These are phyloP conservation scores for Herpetotheres cachinnans DNA, from an alignment of 2,113 vertebrate genomes.

Conservation along the genomic window DNA sequence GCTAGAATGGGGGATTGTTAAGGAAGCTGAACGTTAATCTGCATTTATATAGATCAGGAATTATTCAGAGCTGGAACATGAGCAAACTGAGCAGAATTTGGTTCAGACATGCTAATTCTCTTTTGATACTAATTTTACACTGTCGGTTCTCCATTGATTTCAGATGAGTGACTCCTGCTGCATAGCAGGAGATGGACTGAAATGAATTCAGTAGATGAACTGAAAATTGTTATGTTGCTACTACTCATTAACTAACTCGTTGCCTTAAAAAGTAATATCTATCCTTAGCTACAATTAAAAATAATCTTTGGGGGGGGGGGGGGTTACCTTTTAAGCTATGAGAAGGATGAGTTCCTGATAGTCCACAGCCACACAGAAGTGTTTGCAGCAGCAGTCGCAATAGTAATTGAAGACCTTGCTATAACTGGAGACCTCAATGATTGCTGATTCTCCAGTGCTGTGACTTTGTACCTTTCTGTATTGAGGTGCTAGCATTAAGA, in stretches of 20 bases:
- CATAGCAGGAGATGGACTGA: not conserved
- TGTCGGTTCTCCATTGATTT: not conserved
- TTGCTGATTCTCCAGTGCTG: accelerated
- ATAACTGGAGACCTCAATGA: accelerated
- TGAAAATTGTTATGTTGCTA: not conserved
- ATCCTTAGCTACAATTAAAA: not conserved
- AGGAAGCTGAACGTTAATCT: conserved; percentile 1
- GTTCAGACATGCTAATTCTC: not conserved
- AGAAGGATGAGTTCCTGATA: not conserved
- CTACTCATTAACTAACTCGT: not conserved
- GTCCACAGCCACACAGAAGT: not conserved
- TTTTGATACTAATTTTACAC: not conserved
- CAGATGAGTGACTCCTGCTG: not conserved
- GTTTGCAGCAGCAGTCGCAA: not conserved
- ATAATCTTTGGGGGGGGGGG: too few relatives aligned
- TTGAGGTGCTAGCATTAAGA: not conserved
- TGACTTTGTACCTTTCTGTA: not conserved
- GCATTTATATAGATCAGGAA: not conserved
- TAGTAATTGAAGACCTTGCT: not conserved
- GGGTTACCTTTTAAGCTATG: not conserved
- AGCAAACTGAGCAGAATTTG: not conserved
- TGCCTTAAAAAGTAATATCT: not conserved
- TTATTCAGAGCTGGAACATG: not conserved
- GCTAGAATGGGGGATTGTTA: not conserved
- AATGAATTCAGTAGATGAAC: not conserved